Percentiles rank a stretch among this genome's conserved stretches.
phyloP scores from a whole-genome alignment of 1,140 invertebrate species.

The Lepidurus couesii region DNA sequence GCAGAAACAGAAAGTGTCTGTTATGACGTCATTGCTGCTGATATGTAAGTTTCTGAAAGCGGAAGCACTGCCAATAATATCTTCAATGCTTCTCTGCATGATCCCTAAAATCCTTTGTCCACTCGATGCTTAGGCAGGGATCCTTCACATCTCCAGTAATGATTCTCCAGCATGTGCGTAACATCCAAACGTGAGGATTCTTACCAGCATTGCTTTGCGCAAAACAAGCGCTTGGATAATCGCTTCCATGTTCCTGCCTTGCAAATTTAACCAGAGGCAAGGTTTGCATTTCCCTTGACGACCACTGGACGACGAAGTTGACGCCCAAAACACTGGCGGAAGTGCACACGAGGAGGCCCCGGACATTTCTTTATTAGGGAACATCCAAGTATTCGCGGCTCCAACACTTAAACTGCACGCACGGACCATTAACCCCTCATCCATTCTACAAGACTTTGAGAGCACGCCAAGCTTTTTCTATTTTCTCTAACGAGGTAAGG shows the following conservation, averaged over 20 bases:
- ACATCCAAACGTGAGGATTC: not conserved
- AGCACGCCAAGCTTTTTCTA: not conserved
- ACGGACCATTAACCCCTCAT: not conserved
- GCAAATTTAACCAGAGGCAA: not conserved
- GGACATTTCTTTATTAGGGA: not conserved
- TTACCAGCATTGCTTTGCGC: slow-evolving; percentile 23
- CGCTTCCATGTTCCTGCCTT: slow-evolving; percentile 13
- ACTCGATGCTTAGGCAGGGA: no score
- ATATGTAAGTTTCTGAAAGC: no score
- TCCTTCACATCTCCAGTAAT: no score
- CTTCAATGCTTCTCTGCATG: no score
- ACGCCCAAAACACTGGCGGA: not conserved
- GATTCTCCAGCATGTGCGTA: no score
- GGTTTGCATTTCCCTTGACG: not conserved
- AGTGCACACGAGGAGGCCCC: not conserved
- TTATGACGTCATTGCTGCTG: no score
- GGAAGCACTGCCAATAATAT: no score
- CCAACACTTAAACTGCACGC: not conserved
- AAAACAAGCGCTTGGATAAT: slow-evolving; percentile 28
- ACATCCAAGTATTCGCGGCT: not conserved
- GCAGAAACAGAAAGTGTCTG: no score
- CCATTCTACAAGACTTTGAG: not conserved
- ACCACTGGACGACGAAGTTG: not conserved
- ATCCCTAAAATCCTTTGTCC: no score
- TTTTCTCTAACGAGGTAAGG: not conserved